Evolutionary conservation across 2,797 vertebrate genomes (phyloP).

Genomic region (Macropodus opercularis): DNA sequence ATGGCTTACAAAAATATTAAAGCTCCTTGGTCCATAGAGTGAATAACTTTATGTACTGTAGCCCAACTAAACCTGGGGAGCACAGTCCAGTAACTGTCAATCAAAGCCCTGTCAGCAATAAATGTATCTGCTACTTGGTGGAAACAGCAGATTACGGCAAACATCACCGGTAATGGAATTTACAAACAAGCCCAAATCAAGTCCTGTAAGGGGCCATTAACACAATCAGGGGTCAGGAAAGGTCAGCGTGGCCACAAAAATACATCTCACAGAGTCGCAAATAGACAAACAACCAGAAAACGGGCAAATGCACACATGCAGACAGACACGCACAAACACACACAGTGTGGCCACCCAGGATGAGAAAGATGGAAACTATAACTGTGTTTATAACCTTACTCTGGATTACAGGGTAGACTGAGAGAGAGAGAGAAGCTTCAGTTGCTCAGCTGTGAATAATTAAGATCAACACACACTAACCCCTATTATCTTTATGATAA

Average conservation of each 20-base stretch:
- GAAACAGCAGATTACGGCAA: conserved; percentile 6
- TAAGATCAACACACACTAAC: conserved; percentile 55
- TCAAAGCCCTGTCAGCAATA: conserved; percentile 9
- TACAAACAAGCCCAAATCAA: conserved; percentile 5
- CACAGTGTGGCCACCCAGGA: conserved; percentile 79
- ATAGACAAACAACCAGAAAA: conserved; percentile 35
- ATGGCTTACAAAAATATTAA: conserved; percentile 52
- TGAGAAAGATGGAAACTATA: conserved; percentile 75
- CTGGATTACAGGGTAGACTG: conserved; percentile 80
- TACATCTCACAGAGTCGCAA: conserved; percentile 22
- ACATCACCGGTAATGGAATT: conserved; percentile 9
- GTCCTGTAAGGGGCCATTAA: conserved; percentile 27
- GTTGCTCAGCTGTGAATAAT: conserved; percentile 78
- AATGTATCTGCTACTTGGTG: conserved; percentile 20
- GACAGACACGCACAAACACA: conserved; percentile 42
- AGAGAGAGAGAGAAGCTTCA: conserved; percentile 41
- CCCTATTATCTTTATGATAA: conserved; percentile 63
- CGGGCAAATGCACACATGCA: conserved; percentile 40
- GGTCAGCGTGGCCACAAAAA: conserved; percentile 39
- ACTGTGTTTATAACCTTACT: conserved; percentile 79
- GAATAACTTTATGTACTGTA: conserved; percentile 11
- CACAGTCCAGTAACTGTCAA: not conserved
- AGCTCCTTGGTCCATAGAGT: conserved; percentile 16
- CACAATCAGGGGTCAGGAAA: conserved; percentile 30
- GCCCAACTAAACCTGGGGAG: conserved; percentile 9